Evolutionary conservation across 2,888 invertebrate genomes (phyloP), one percentile per base, ranked within the genome.

Genomic region (Celastrina argiolus): DNA sequence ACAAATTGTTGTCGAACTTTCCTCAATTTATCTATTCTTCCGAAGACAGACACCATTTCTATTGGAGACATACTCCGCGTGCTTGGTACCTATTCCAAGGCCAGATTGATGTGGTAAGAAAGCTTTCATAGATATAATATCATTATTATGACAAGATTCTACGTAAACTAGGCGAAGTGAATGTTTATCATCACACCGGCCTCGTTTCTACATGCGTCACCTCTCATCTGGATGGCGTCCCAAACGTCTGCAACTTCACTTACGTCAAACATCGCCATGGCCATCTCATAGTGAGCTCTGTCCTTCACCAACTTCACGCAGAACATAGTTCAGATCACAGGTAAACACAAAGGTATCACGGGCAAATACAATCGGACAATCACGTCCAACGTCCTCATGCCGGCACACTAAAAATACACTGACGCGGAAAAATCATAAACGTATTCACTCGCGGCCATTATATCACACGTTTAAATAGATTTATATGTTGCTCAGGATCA

Each of bases 401-500:
- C 78, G 83, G 80, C 79, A 77, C 82, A 86, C 87, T 86, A 85
- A 85, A 84, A 84, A 85, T 87, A 88, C 81, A 89, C 89, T 89
- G 88, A 85, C 80, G 81, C 81, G 75, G 74, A 79, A 84, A 85
- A 82, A 87, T 88, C 88, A 89, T 89, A 85, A 89, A 88, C 81
- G 89, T 88, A 79, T 86, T 84, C 88, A 89, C 88, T 82, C 83
- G 86, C 80, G 78, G 82, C 81, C 87, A 88, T 87, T 84, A 83
- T 87, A 87, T 88, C 88, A 88, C 88, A 87, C 86, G 83, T 85
- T 87, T 83, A 83, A 87, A 85, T 84, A 84, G 83, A 85, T 51
- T 51, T 51, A 81, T 87, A 85, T 87, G 51, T 87, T 85, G 82
- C 84, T 85, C 83, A 84, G 81, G 80, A 79, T 65, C 51, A 51